Percentiles rank a stretch among this genome's conserved stretches.
Conservation (phyloP, 2,113 vertebrate species). For the Xiphophorus maculatus region DNA sequence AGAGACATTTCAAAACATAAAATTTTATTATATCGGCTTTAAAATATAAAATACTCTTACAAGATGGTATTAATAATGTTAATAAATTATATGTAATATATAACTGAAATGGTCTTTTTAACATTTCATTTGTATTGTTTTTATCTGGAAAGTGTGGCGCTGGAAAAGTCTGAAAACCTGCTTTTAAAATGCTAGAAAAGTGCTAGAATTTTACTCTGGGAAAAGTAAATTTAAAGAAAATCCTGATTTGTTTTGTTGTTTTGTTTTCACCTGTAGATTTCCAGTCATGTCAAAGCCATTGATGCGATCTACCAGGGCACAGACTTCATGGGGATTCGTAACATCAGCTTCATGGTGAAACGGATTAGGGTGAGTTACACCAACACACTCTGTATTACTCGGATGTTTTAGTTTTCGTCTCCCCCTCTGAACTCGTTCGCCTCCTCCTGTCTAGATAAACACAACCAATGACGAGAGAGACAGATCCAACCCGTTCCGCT, state of each 20-base stretch:
- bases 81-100: no score
- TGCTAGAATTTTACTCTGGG: no score
- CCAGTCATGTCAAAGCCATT: constrained; percentile 97
- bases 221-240: background rate
- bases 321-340: constrained; percentile 96
- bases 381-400: background rate
- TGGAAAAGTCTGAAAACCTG: no score
- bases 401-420: background rate
- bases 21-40: no score
- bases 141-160: no score
- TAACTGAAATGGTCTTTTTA: no score
- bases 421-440: constrained; percentile 1
- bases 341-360: constrained; percentile 99
- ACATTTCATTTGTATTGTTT: no score
- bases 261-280: constrained; percentile 83
- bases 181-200: no score
- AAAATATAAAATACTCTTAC: no score
- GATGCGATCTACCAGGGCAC: constrained; percentile 98
- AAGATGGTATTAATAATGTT: no score
- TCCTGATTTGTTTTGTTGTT: background rate
- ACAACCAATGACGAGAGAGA: constrained; percentile 91
- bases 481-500: constrained; percentile 94
- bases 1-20: no score
- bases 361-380: constrained; percentile 85
- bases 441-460: constrained; percentile 85